Evolutionary conservation across 2,888 invertebrate genomes (phyloP), one percentile per base, ranked within the genome.

Genomic region (Diplazon laetatorius): DNA sequence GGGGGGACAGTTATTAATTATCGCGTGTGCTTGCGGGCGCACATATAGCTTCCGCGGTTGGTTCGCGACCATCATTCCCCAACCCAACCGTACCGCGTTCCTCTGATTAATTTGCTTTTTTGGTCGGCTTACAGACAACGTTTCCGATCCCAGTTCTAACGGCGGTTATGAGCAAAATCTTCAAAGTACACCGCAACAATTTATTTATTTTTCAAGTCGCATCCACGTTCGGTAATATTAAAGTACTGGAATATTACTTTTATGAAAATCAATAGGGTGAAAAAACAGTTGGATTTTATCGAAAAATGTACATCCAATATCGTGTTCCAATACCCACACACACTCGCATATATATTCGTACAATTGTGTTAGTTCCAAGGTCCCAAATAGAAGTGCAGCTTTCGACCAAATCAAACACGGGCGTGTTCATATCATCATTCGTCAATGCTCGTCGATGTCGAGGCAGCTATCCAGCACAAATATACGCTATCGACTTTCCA

Each of bases 61-160:
- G 57, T 52, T 48, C 18, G 62, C 60, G 62, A 68, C 52, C 55
- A 65, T 71, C 74, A 37, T 46, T 66, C 60, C 44, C 46, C 30
- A 16, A 22, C 22, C 46, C 37, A 35, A 6, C 37, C 39, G 16
- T 16, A 6, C 30, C 10, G 42, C 62, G 62, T 62, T 68, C 75
- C 75, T 76, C 72, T 79, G 75, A 79, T 79, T 79, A 79, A 79
- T 79, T 75, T 79, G 63, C 68, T 79, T 79, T 79, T 70, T 55
- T 9, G 50, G 22, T 22, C 16, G 1, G 39, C 22, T n/a, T 48
- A 22, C 4, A 12, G 55, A 25, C 12, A 52, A 25, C 30, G 14
- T 2, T 14, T 30, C 6, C 14, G 30, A 55, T 18, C 1, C 20
- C 12, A 8, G 3, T 4, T 14, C 20, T 37, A n/a, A n/a, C n/a